Evolutionary conservation across 2,797 vertebrate genomes (phyloP), one percentile per base, ranked within the genome.

Genomic region (Neostethus bicornis): DNA sequence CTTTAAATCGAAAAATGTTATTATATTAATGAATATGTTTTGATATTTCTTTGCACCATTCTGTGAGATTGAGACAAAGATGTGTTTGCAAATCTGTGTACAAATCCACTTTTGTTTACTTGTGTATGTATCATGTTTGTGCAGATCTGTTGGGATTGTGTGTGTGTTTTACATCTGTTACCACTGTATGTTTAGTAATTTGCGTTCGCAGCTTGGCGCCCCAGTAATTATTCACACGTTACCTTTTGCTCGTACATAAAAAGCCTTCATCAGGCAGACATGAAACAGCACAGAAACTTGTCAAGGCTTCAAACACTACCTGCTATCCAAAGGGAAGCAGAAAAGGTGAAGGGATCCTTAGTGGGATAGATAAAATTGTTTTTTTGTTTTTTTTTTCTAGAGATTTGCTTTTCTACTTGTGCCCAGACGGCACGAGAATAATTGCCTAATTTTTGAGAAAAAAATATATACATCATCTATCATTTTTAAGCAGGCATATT

Each of bases 171-270:
- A 85, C 87, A 90, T 91, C 89, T 91, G 88, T 91, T 89, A 87
- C 82, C 63, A 51, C 48, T 61, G 31, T 61, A 63, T 73, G 72
- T 84, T 85, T 81, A 78, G 77, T 90, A 85, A 92, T 92, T 90
- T 91, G 84, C 84, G 81, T 85, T 85, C 90, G 60, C 90, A 92
- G 91, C 90, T 91, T 92, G 92, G 86, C 56, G 81, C 87, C 88
- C 80, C 73, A 46, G 87, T 91, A 92, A 92, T 92, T 91, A 92
- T 89, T 88, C 82, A 83, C 79, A 81, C 39, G 70, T 80, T 90
- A 89, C 85, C 83, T 92, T 90, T 91, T 86, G 83, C 90, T 90
- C 82, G 80, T 21, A 86, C 89, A 90, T 91, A 91, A 87, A 92
- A 91, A 87, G 88, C 75, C 81, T 91, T 89, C 83, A 86, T 91